Base-by-base conservation (phyloP, 2,888 invertebrate species). In the Chrysolina haemoptera region DNA sequence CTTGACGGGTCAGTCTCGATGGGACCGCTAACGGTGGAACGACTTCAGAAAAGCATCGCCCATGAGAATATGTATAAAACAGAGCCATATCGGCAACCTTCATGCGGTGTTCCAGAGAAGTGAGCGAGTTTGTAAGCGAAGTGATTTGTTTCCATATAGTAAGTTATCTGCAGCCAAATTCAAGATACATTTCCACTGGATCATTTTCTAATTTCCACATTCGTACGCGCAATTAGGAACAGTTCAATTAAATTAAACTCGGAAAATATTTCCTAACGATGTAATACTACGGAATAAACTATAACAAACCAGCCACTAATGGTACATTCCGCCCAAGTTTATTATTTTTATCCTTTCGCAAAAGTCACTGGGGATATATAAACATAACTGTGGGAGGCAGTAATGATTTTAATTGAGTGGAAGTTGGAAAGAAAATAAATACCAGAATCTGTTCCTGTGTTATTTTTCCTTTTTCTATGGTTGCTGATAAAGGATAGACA, bases 351-450 rank as follows among this genome's bases (percentile, higher is more conserved):
- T 59, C 59, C 20, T 14, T 1, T 59, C 35, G 22, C n/a, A 27
- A n/a, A 35, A 59, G n/a, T 59, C 59, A 59, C 27, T 59, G 27
- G 59, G n/a, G n/a, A 59, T 59, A n/a, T 59, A 59, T 27, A 59
- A 59, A 59, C 59, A 35, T 9, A 55, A 27, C n/a, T 35, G 27
- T 16, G 2, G 35, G 27, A 0, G n/a, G 27, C 35, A 35, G 35
- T 59, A 27, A 35, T 59, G 59, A 59, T 59, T 59, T 59, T 27
- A 27, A 59, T 59, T 59, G n/a, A 59, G n/a, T 59, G 27, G 22
- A 59, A 27, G 59, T 35, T 59, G 14, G 27, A 59, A 35, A 35
- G 8, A 35, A 59, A 27, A 27, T 59, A n/a, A 59, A 59, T 10
- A 35, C 20, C 14, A 1, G n/a, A 59, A 27, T n/a, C 35, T n/a